phyloP scores from a whole-genome alignment of 64 coral and sea anemone genomes.

The Platygyra sinensis region DNA sequence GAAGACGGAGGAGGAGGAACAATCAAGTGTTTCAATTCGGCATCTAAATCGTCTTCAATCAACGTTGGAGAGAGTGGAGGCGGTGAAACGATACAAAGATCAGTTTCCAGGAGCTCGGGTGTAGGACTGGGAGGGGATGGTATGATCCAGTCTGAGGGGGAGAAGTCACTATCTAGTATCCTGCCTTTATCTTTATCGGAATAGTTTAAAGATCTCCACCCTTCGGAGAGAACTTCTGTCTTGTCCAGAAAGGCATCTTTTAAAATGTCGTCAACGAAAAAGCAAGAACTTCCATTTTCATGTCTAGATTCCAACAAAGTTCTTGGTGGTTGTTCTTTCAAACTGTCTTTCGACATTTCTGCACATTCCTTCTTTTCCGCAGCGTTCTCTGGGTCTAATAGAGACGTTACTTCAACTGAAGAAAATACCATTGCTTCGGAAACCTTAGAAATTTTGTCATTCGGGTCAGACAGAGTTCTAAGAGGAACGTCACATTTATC shows the following conservation, averaged over 20 bases:
- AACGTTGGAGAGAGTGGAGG: slow-evolving; percentile 33
- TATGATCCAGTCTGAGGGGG: slow-evolving; percentile 70
- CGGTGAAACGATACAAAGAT: slow-evolving; percentile 69
- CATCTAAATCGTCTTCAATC: slow-evolving; percentile 18
- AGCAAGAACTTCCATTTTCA: background rate
- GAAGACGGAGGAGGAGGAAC: slow-evolving; percentile 74
- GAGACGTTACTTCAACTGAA: background rate
- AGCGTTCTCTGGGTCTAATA: background rate
- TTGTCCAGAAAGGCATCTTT: background rate
- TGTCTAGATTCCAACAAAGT: background rate
- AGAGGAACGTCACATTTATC: background rate
- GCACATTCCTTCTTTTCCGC: background rate
- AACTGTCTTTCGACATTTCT: background rate
- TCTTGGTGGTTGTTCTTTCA: background rate
- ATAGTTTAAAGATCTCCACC: background rate
- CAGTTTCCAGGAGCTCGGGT: slow-evolving; percentile 51
- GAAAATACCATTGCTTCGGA: background rate
- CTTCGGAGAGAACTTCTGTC: background rate
- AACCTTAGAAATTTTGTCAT: background rate
- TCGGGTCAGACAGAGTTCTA: background rate
- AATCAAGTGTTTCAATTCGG: slow-evolving; percentile 68
- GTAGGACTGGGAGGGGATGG: slow-evolving; percentile 75
- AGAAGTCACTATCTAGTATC: slow-evolving; percentile 35
- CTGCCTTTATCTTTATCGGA: background rate
- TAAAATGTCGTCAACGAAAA: background rate